A percentile compares a stretch with the other conserved stretches of the same genome.
Evolutionary conservation across 2,888 invertebrate species (phyloP).

Genomic region (Torymus aiolomorphi): DNA sequence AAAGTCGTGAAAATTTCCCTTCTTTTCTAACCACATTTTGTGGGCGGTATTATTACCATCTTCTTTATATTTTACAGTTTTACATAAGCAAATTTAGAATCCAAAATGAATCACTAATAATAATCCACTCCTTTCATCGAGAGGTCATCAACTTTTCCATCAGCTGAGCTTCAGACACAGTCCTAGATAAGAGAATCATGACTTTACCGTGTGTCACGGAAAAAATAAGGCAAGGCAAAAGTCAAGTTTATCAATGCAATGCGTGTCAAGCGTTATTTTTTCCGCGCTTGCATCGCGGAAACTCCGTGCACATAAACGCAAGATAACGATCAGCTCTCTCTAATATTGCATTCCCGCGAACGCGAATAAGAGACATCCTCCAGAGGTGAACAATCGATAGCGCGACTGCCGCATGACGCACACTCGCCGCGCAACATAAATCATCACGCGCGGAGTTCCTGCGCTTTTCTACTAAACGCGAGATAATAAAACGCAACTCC

Average conservation of each 20-base stretch:
- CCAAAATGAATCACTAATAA: too few species aligned
- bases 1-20: too few species aligned
- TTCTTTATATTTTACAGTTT: too few species aligned
- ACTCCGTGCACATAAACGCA: neutral
- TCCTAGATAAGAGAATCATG: neutral
- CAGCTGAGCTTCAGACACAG: neutral
- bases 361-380: neutral
- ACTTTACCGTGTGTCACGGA: too few species aligned
- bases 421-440: conserved; percentile 21
- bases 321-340: conserved; percentile 4
- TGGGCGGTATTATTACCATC: too few species aligned
- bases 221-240: conserved; percentile 41
- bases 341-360: neutral
- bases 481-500: conserved; percentile 6
- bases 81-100: too few species aligned
- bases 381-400: conserved; percentile 49
- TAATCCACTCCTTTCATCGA: too few species aligned
- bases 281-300: conserved; percentile 15
- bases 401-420: conserved; percentile 21
- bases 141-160: too few species aligned
- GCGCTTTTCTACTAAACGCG: neutral
- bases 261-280: conserved; percentile 18
- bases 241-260: conserved; percentile 51
- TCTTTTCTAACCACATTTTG: too few species aligned
- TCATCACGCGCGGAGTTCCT: conserved; percentile 18